These are phyloP conservation scores for Zaprionus bogoriensis DNA, from an alignment of 2,888 invertebrate species.

Conservation along the genomic window DNA sequence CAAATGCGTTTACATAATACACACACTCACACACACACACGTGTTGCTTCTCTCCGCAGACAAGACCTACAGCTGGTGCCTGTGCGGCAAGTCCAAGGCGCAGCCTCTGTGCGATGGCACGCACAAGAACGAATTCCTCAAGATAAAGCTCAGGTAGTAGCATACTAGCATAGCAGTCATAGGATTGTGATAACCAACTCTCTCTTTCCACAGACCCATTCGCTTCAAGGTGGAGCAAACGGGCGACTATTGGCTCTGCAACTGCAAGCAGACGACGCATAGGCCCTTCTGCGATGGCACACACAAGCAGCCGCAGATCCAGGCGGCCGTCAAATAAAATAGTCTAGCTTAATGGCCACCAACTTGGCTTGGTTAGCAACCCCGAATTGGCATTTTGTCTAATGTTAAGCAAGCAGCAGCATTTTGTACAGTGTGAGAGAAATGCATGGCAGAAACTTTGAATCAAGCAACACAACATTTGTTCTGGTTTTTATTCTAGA, in stretches of 20 bases:
- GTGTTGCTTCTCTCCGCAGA: conserved; percentile 79
- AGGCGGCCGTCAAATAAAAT: conserved; percentile 84
- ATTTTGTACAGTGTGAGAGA: conserved; percentile 41
- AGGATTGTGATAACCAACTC: background rate
- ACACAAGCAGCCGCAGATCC: conserved; percentile 90
- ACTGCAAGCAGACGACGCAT: conserved; percentile 97
- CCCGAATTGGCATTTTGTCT: conserved; percentile 9
- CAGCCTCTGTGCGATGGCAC: conserved; percentile 98
- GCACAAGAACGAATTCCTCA: conserved; percentile 90
- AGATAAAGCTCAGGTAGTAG: conserved; percentile 88
- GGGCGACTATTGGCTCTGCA: conserved; percentile 98
- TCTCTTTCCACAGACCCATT: conserved; percentile 86
- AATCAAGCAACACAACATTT: conserved; percentile 62
- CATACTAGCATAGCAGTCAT: background rate
- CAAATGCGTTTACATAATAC: no score
- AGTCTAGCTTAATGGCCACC: conserved; percentile 33
- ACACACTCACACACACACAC: conserved; percentile 50
- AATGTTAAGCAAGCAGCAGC: conserved; percentile 30
- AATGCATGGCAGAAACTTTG: conserved; percentile 43
- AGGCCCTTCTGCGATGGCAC: conserved; percentile 98
- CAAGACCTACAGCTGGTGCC: conserved; percentile 94
- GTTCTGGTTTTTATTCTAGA: conserved; percentile 58
- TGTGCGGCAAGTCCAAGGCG: conserved; percentile 94
- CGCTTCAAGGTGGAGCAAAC: conserved; percentile 92
- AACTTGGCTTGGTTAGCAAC: no score